Evolutionary conservation across 2,113 vertebrate species (phyloP).

Genomic region (Bettongia penicillata): DNA sequence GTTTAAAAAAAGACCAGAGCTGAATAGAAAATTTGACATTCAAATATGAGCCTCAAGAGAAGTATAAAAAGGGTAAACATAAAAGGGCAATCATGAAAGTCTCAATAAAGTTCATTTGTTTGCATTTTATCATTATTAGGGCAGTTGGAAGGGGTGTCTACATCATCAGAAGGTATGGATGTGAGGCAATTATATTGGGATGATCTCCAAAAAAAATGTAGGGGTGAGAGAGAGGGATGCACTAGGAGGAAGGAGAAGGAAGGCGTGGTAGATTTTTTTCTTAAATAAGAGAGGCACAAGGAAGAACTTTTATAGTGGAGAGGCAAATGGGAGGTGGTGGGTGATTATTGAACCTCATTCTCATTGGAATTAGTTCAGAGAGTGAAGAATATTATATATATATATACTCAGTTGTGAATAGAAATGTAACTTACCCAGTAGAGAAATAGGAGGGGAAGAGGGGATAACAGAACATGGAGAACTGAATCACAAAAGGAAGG

Average conservation of each 20-base stretch:
- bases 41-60: not conserved
- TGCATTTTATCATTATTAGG: not conserved
- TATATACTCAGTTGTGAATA: not conserved
- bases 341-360: not conserved
- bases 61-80: not conserved
- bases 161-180: not conserved
- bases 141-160: not conserved
- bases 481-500: not conserved
- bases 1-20: not conserved
- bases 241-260: no score
- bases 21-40: not conserved
- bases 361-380: not conserved
- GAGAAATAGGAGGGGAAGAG: not conserved
- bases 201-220: not conserved
- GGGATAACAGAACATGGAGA: not conserved
- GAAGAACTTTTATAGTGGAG: not conserved
- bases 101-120: not conserved
- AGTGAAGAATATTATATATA: not conserved
- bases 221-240: not conserved
- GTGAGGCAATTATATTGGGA: not conserved
- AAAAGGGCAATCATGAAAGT: not conserved
- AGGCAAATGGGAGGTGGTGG: not conserved
- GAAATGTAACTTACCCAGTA: not conserved
- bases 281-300: not conserved
- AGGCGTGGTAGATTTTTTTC: not conserved